Evolutionary conservation across 2,888 invertebrate species (phyloP).

Genomic region (Eustalomyia histrio): DNA sequence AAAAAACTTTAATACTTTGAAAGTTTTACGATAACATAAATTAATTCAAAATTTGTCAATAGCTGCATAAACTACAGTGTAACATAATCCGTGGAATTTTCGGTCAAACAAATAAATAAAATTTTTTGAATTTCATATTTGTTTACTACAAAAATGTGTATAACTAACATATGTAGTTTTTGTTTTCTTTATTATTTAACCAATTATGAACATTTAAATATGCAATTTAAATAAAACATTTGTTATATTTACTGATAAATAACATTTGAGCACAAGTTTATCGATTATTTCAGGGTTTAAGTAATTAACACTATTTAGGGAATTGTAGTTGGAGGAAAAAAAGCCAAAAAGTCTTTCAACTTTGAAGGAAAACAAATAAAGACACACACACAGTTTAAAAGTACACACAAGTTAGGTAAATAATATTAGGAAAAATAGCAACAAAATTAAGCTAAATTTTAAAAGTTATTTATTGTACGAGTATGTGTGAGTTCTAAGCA

Average conservation of each 20-base stretch:
- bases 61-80: too few species aligned
- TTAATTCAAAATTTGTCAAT: too few species aligned
- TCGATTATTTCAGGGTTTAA: constrained; percentile 47
- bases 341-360: constrained; percentile 50
- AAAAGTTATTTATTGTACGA: not conserved
- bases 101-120: too few species aligned
- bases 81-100: too few species aligned
- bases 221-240: constrained; percentile 22
- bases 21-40: too few species aligned
- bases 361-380: constrained; percentile 56
- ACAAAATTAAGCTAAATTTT: not conserved
- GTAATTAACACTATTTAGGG: constrained; percentile 54
- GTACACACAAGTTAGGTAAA: not conserved
- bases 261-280: constrained; percentile 9
- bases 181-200: constrained; percentile 31
- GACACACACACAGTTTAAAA: not conserved
- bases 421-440: not conserved
- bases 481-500: constrained; percentile 20
- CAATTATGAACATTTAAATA: constrained; percentile 35
- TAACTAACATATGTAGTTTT: constrained; percentile 10
- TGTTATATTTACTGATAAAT: constrained; percentile 33
- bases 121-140: too few species aligned
- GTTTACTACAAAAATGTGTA: too few species aligned
- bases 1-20: too few species aligned
- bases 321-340: not conserved